Conservation (phyloP, 2,888 invertebrate genomes). For the Eristalis tenax region DNA sequence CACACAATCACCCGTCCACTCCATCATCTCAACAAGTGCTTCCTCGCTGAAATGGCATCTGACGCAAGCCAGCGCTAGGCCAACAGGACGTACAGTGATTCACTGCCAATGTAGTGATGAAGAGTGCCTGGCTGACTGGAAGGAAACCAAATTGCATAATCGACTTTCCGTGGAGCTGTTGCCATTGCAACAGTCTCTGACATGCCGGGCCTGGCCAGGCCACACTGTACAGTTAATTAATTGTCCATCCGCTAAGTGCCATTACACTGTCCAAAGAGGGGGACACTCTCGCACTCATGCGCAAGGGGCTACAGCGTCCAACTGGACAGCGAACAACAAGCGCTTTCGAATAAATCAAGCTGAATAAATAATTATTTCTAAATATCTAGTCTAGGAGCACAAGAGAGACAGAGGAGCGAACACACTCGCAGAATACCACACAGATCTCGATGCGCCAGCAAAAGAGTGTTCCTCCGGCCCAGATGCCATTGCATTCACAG, state of each 20-base stretch:
- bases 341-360: conserved; percentile 54
- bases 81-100: conserved; percentile 35
- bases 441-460: conserved; percentile 34
- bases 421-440: conserved; percentile 25
- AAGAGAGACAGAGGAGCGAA: neutral
- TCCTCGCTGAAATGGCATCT: conserved; percentile 21
- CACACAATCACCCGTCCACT: conserved; percentile 48
- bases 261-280: conserved; percentile 39
- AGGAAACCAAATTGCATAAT: conserved; percentile 66
- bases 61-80: conserved; percentile 1
- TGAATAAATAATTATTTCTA: conserved; percentile 72
- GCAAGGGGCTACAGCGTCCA: neutral
- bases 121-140: neutral
- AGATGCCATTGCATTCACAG: conserved; percentile 10
- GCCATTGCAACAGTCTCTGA: neutral
- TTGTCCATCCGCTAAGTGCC: conserved; percentile 58
- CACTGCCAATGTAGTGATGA: conserved; percentile 29
- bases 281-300: conserved; percentile 9
- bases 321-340: neutral
- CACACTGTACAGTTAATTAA: conserved; percentile 66
- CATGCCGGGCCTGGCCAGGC: neutral
- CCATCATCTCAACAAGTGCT: conserved; percentile 55
- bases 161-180: conserved; percentile 51
- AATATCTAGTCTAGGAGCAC: conserved; percentile 59
- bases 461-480: neutral